Evolutionary conservation across 2,113 vertebrate species (phyloP), one percentile per base, ranked within the genome.

Genomic region (Phyllopteryx taeniolatus): DNA sequence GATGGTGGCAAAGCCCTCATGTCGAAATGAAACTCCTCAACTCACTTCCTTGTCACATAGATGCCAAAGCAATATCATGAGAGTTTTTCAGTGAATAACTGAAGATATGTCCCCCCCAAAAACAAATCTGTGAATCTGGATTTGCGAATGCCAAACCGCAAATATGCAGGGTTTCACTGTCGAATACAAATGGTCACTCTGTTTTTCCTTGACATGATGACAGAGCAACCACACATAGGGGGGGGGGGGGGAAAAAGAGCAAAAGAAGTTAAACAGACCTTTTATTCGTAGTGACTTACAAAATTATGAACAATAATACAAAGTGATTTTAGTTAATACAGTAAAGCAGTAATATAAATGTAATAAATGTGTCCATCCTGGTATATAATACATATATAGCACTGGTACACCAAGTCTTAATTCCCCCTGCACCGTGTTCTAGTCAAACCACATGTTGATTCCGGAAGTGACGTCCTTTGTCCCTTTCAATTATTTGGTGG

Each of bases 401-500:
- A 22, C 53, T 4, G 56, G 22, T 14, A n/a, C 56, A 12, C 56
- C 13, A 22, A n/a, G 56, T 59, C 27, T 59, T 56, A 11, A 22
- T 2, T 6, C 22, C 56, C 20, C 57, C 3, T 69, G 35, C 56
- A 57, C 31, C 71, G 54, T 22, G 22, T 54, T 59, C 74, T 77
- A 73, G 70, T 79, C 85, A 88, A 88, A 85, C 86, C 86, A 82
- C 8, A 17, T 69, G 84, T 63, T 71, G 86, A 85, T 68, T 82
- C 78, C 83, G 88, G 85, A 76, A 66, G 85, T 80, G 88, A 73
- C 1, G 89, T 90, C 89, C 85, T 75, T 61, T 82, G 83, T 88
- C 84, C 88, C 47, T 82, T 69, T 91, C 88, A 85, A 85, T 90
- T 83, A 92, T 90, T 91, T 20, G 92, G 91, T 66, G 90, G 92